Evolutionary conservation across 2,113 vertebrate genomes (phyloP).

Genomic region (Aleadryas rufinucha): DNA sequence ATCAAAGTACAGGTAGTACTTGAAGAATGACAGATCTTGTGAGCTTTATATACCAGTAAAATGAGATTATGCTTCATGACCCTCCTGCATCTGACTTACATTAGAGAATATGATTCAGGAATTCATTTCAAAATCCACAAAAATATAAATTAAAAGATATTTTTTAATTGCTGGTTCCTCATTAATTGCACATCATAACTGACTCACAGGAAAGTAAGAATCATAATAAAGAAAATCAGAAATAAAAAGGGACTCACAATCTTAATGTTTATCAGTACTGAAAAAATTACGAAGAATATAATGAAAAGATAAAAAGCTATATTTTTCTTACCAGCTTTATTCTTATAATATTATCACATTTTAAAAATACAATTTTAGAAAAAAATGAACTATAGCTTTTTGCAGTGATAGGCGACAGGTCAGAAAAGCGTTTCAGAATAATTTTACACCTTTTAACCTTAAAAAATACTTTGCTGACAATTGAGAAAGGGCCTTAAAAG

Average conservation of each 20-base stretch:
- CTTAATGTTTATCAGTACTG: background rate
- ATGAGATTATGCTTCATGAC: conserved; percentile 53
- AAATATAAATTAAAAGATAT: background rate
- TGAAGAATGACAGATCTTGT: conserved; percentile 38
- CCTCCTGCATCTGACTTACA: conserved; percentile 57
- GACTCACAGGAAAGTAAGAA: conserved; percentile 26
- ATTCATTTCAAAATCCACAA: background rate
- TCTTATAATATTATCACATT: conserved; percentile 76
- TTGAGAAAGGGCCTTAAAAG: conserved; percentile 84
- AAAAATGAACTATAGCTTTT: conserved; percentile 77
- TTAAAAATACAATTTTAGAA: conserved; percentile 74
- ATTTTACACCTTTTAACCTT: conserved; percentile 90
- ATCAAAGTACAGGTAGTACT: conserved; percentile 50
- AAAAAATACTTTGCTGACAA: conserved; percentile 88
- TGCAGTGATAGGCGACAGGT: conserved; percentile 84
- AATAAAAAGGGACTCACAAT: conserved; percentile 25
- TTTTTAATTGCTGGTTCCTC: conserved; percentile 9
- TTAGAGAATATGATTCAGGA: conserved; percentile 49
- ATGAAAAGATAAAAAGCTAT: conserved; percentile 47
- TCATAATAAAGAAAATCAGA: conserved; percentile 50
- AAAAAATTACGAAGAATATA: conserved; percentile 36
- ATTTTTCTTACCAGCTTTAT: conserved; percentile 67
- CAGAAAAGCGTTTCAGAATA: conserved; percentile 88
- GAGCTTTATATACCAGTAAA: conserved; percentile 27
- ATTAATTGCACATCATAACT: conserved; percentile 49